Evolutionary conservation across 2,113 vertebrate species (phyloP).

Genomic region (Aphelocoma coerulescens): DNA sequence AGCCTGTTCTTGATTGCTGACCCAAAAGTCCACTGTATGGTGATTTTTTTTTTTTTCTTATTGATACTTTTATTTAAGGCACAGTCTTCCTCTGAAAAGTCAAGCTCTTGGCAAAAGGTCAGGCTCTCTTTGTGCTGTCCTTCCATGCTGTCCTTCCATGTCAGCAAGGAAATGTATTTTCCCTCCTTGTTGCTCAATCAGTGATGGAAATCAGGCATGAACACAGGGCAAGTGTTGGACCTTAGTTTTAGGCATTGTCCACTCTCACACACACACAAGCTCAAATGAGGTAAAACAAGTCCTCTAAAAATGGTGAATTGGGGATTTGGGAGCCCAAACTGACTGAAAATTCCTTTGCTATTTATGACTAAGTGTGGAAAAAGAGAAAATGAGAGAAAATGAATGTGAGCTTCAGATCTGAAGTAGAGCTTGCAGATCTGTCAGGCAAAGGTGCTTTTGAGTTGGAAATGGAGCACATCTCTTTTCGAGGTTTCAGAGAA

Average conservation of each 20-base stretch:
- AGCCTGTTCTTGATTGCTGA: background rate
- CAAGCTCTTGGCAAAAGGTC: background rate
- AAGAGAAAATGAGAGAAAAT: background rate
- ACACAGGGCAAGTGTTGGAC: background rate
- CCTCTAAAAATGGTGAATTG: background rate
- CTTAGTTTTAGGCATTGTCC: background rate
- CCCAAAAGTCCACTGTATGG: background rate
- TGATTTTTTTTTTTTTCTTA: background rate
- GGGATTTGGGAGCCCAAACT: background rate
- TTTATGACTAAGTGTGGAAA: background rate
- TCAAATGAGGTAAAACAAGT: background rate
- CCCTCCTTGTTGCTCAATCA: background rate
- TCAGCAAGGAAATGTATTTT: background rate
- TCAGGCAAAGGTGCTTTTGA: background rate
- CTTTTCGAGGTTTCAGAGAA: background rate
- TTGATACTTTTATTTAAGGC: background rate
- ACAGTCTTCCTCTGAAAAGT: background rate
- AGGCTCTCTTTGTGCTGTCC: background rate
- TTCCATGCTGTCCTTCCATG: background rate
- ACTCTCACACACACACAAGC: rapidly evolving
- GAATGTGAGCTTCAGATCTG: background rate
- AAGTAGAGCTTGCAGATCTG: background rate
- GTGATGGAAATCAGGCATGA: background rate
- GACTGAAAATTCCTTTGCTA: background rate
- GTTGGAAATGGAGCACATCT: background rate